These are phyloP conservation scores for Clostera curtula DNA, from an alignment of 2,888 invertebrate genomes.

Conservation along the genomic window DNA sequence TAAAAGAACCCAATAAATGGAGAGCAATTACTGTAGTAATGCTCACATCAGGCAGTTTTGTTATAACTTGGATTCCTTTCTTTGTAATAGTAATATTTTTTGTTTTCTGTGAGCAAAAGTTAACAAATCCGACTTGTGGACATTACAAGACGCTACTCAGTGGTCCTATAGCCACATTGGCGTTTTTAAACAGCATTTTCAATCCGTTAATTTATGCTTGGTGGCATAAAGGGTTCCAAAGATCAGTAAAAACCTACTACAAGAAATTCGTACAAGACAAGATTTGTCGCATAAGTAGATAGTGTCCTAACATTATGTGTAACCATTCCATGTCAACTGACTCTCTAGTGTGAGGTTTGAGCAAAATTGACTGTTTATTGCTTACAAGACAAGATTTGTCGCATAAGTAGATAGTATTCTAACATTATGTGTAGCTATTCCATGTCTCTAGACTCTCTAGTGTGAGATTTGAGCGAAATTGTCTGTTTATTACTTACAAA, in stretches of 20 bases:
- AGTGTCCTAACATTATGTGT: no score
- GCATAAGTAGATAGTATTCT: conserved; percentile 5
- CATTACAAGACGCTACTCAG: conserved; percentile 65
- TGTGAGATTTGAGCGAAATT: no score
- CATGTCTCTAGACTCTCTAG: no score
- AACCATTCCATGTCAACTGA: no score
- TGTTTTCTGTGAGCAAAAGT: conserved; percentile 66
- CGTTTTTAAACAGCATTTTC: conserved; percentile 76
- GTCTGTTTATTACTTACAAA: no score
- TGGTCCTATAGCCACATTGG: conserved; percentile 75
- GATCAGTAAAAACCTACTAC: conserved; percentile 49
- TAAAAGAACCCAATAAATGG: conserved; percentile 67
- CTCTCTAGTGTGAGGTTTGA: no score
- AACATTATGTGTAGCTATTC: no score
- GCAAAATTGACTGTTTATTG: no score
- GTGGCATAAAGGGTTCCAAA: conserved; percentile 81
- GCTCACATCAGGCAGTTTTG: conserved; percentile 76
- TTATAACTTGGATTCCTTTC: conserved; percentile 78
- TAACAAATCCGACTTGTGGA: conserved; percentile 60
- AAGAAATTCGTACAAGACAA: conserved; percentile 31
- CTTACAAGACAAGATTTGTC: conserved; percentile 25
- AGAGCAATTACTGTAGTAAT: conserved; percentile 77
- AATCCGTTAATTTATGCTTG: conserved; percentile 81
- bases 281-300: conserved; percentile 12
- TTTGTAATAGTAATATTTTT: conserved; percentile 74